These are phyloP conservation scores for Scortum barcoo DNA, from an alignment of 2,113 vertebrate genomes.

Conservation along the genomic window DNA sequence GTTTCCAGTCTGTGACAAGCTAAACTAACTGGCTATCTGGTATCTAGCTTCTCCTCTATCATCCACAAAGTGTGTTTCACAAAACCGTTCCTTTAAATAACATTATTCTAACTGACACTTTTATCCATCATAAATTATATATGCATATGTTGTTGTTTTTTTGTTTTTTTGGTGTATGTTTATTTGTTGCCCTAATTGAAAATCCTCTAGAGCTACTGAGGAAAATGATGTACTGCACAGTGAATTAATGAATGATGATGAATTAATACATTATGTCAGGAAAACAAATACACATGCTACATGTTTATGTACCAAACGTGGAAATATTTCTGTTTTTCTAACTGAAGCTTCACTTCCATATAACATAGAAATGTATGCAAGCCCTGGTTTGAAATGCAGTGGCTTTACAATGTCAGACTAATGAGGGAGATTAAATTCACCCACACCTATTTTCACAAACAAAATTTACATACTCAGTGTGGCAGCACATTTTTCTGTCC, in stretches of 20 bases:
- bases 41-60: no score
- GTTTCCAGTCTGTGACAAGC: no score
- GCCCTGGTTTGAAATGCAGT: background rate
- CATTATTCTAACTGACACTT: no score
- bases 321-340: background rate
- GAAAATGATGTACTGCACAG: background rate
- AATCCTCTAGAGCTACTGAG: background rate
- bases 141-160: no score
- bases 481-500: slow-evolving; percentile 10
- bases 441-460: slow-evolving; percentile 15
- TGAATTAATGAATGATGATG: background rate
- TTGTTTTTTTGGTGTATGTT: no score
- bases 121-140: no score
- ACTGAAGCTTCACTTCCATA: slow-evolving; percentile 12
- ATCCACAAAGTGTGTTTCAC: no score
- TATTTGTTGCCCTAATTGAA: background rate
- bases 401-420: background rate
- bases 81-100: no score
- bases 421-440: slow-evolving; percentile 20
- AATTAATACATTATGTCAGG: background rate
- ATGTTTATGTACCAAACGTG: background rate
- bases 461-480: slow-evolving; percentile 22
- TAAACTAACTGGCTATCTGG: no score
- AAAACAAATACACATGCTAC: background rate
- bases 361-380: background rate